These are phyloP conservation scores for Periophthalmodon schlosseri DNA, from an alignment of 2,113 vertebrate genomes.

Conservation along the genomic window DNA sequence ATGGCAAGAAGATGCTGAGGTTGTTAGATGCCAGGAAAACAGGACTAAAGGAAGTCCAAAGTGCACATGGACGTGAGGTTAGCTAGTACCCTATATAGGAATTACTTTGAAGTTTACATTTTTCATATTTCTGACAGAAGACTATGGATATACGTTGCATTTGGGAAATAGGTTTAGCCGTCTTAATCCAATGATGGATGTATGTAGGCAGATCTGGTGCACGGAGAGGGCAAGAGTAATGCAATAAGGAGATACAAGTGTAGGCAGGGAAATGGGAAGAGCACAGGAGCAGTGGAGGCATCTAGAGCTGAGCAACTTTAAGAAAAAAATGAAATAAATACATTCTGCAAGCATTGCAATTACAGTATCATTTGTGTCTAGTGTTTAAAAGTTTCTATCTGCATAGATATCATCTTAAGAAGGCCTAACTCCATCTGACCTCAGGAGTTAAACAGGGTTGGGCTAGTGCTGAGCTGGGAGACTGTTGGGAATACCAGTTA, in stretches of 20 bases:
- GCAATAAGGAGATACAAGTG: conserved; percentile 5
- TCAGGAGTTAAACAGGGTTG: too few species aligned
- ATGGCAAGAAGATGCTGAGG: too few species aligned
- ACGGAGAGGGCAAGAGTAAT: conserved; percentile 12
- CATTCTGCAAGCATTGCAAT: too few species aligned
- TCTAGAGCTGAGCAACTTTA: too few species aligned
- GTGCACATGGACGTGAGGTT: neutral
- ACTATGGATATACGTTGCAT: conserved; percentile 2
- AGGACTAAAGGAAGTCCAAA: neutral
- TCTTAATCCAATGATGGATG: neutral
- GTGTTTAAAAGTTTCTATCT: too few species aligned
- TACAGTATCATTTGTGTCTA: too few species aligned
- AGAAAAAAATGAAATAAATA: too few species aligned
- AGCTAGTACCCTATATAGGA: neutral
- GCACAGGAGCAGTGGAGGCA: conserved; percentile 14
- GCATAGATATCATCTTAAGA: too few species aligned
- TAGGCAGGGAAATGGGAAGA: conserved; percentile 15
- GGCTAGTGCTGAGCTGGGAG: too few species aligned
- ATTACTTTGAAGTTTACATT: neutral
- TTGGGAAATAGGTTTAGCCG: neutral
- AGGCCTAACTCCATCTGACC: too few species aligned
- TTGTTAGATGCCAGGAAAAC: too few species aligned
- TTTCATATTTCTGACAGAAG: neutral
- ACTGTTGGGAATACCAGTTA: too few species aligned
- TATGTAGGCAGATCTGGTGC: conserved; percentile 1